A percentile compares a stretch with the other conserved stretches of the same genome.
phyloP scores from a whole-genome alignment of 2,797 vertebrate genomes.

The Sciurus vulgaris region DNA sequence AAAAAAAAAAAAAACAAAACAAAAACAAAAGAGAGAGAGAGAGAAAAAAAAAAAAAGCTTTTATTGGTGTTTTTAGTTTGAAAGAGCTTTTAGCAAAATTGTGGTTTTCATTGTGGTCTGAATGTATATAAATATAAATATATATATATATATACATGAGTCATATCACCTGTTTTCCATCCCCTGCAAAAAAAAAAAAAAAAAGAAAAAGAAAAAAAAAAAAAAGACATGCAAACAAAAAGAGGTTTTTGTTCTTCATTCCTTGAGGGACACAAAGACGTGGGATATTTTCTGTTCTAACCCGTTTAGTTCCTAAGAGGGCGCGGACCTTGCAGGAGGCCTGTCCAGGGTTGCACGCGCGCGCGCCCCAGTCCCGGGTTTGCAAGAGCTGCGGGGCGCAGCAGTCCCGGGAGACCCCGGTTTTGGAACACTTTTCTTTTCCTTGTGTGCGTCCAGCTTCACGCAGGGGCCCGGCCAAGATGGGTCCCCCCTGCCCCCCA shows the following conservation, averaged over 20 bases:
- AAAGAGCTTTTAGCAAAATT: constrained; percentile 91
- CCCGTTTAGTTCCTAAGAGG: constrained; percentile 86
- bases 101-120: constrained; percentile 91
- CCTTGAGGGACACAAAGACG: constrained; percentile 86
- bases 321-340: too few species aligned
- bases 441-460: constrained; percentile 77
- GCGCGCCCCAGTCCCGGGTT: constrained; percentile 59
- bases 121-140: constrained; percentile 91
- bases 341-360: too few species aligned
- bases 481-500: constrained; percentile 64
- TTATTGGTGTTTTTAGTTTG: constrained; percentile 92
- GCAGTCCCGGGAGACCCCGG: constrained; percentile 82
- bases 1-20: too few species aligned
- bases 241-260: constrained; percentile 87
- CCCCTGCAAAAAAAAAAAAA: neutral
- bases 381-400: constrained; percentile 89
- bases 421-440: constrained; percentile 63
- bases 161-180: constrained; percentile 88
- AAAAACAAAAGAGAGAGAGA: too few species aligned
- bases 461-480: constrained; percentile 76
- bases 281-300: constrained; percentile 84
- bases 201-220: constrained; percentile 62
- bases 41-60: constrained; percentile 86
- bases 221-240: constrained; percentile 50
- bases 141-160: constrained; percentile 91